Conservation (phyloP, 2,113 vertebrate genomes). For the Craseonycteris thonglongyai region DNA sequence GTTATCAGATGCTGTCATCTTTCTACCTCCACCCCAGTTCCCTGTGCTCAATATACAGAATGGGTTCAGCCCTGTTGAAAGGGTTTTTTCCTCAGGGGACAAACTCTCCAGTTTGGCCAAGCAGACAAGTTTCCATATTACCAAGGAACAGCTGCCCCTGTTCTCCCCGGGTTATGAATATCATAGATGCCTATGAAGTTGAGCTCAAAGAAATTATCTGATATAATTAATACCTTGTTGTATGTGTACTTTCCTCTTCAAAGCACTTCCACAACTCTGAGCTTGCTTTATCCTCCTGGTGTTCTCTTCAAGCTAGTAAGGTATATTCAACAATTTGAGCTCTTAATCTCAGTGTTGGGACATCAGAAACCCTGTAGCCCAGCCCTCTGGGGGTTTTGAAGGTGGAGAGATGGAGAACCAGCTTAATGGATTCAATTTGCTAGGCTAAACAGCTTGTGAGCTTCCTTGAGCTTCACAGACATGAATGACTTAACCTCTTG, state of each 20-base stretch:
- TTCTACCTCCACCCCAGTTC: neutral
- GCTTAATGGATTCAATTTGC: neutral
- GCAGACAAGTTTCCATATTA: constrained; percentile 19
- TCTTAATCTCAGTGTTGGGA: constrained; percentile 45
- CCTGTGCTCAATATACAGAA: neutral
- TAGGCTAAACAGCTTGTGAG: neutral
- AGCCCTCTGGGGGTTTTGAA: constrained; percentile 21
- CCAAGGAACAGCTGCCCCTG: constrained; percentile 17
- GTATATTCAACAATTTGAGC: constrained; percentile 60
- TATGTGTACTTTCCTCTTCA: constrained; percentile 54
- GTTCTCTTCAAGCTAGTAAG: constrained; percentile 55
- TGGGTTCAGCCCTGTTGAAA: constrained; percentile 20
- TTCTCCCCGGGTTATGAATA: constrained; percentile 64
- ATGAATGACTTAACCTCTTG: neutral
- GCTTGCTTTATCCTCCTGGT: constrained; percentile 56
- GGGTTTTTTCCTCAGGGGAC: constrained; percentile 37
- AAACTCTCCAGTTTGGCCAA: constrained; percentile 15
- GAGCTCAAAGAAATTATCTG: constrained; percentile 62
- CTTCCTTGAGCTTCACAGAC: neutral
- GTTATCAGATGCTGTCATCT: neutral
- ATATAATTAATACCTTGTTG: constrained; percentile 67
- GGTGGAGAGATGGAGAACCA: neutral
- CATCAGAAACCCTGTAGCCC: constrained; percentile 41
- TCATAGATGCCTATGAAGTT: constrained; percentile 53
- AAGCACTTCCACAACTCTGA: constrained; percentile 54